These are phyloP conservation scores for Anagyrus pseudococci DNA, from an alignment of 2,888 invertebrate species.

Conservation along the genomic window DNA sequence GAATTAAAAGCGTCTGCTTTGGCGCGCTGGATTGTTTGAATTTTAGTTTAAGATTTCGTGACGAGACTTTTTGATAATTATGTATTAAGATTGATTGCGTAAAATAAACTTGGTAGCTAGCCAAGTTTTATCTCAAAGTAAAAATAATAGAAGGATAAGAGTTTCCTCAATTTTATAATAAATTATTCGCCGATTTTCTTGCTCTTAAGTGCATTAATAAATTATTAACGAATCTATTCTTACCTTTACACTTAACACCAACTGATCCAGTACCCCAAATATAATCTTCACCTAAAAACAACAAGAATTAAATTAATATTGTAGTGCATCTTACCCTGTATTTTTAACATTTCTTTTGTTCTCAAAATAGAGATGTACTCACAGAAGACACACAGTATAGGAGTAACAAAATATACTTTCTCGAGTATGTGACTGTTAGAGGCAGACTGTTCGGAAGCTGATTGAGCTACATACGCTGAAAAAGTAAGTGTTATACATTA, in stretches of 20 bases:
- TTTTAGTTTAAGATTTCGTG: no score
- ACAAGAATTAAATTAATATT: conserved; percentile 17
- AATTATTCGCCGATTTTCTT: no score
- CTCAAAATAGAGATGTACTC: conserved; percentile 53
- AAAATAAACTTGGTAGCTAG: no score
- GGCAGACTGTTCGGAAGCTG: conserved; percentile 45
- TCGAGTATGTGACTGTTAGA: conserved; percentile 60
- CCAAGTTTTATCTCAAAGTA: no score
- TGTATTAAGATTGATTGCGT: no score
- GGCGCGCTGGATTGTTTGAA: no score
- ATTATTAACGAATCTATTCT: conserved; percentile 50
- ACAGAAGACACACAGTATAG: conserved; percentile 66
- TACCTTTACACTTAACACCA: conserved; percentile 70
- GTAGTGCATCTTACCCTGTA: conserved; percentile 28
- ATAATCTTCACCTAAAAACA: conserved; percentile 68
- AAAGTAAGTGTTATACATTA: conserved; percentile 29
- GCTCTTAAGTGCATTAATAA: conserved; percentile 4
- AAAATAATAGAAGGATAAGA: no score
- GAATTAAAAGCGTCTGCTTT: no score
- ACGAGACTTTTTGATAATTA: no score
- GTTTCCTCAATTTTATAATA: no score
- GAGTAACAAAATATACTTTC: conserved; percentile 65
- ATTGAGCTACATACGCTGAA: conserved; percentile 55
- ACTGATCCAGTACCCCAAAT: conserved; percentile 70
- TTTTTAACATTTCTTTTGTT: not conserved